Conservation (phyloP, 2,797 vertebrate species). For the Mus caroli region DNA sequence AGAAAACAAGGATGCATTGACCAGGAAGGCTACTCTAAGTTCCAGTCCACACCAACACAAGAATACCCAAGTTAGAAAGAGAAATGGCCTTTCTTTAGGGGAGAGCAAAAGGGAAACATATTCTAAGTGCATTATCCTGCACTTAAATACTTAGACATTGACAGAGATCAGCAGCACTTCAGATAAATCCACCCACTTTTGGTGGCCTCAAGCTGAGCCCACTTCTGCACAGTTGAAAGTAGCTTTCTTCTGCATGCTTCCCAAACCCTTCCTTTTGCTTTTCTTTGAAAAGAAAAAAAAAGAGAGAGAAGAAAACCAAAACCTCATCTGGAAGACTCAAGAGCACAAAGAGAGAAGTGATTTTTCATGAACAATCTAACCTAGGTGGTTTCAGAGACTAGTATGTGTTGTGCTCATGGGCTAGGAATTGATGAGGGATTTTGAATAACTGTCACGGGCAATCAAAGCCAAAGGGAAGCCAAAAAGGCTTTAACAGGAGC, state of each 20-base stretch:
- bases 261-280: not conserved
- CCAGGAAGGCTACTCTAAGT: not conserved
- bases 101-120: not conserved
- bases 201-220: not conserved
- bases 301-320: not conserved
- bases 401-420: not conserved
- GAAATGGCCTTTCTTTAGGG: not conserved
- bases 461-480: no score
- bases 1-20: not conserved
- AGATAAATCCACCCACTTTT: not conserved
- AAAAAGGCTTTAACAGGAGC: no score
- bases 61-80: conserved; percentile 2
- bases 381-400: not conserved
- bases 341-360: not conserved
- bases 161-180: not conserved
- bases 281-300: not conserved
- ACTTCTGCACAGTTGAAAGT: not conserved
- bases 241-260: not conserved
- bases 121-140: not conserved
- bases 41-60: not conserved
- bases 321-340: not conserved
- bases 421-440: not conserved
- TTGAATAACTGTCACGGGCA: not conserved
- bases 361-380: not conserved
- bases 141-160: not conserved